Percentiles rank a stretch among this genome's conserved stretches.
These are phyloP conservation scores for Drosophila dives DNA, from an alignment of 2,888 invertebrate genomes.

Conservation along the genomic window DNA sequence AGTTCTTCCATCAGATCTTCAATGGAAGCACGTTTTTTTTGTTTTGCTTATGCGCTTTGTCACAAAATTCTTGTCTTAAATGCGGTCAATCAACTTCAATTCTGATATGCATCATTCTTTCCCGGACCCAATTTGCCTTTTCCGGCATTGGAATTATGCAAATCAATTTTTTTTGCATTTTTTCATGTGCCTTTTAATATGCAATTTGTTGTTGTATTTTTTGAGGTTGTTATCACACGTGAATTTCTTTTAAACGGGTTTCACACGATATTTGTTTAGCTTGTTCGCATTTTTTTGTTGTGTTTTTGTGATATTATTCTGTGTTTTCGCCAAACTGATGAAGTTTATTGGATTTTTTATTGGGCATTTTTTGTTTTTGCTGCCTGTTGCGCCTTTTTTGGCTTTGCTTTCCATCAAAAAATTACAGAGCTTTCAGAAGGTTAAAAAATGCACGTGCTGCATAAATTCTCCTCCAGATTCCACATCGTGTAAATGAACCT, in stretches of 20 bases:
- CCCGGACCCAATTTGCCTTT: constrained; percentile 40
- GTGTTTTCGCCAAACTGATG: constrained; percentile 28
- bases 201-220: constrained; percentile 38
- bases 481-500: constrained; percentile 59
- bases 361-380: not conserved
- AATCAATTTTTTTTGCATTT: constrained; percentile 61
- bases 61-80: constrained; percentile 27
- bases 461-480: not conserved
- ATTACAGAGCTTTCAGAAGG: not conserved
- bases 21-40: constrained; percentile 5
- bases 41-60: constrained; percentile 1
- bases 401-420: not conserved
- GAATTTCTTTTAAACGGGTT: constrained; percentile 76
- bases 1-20: constrained; percentile 12
- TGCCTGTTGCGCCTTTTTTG: constrained; percentile 16
- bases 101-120: not conserved
- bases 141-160: constrained; percentile 58
- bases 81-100: constrained; percentile 43
- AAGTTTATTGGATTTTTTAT: constrained; percentile 46
- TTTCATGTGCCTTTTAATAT: constrained; percentile 55
- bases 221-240: constrained; percentile 53
- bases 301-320: constrained; percentile 3
- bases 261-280: constrained; percentile 48
- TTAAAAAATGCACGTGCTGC: not conserved
- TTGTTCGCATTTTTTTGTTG: constrained; percentile 6